Percentiles rank a stretch among this genome's conserved stretches.
These are phyloP conservation scores for Cervus canadensis DNA, from an alignment of 2,113 vertebrate species.

Conservation along the genomic window DNA sequence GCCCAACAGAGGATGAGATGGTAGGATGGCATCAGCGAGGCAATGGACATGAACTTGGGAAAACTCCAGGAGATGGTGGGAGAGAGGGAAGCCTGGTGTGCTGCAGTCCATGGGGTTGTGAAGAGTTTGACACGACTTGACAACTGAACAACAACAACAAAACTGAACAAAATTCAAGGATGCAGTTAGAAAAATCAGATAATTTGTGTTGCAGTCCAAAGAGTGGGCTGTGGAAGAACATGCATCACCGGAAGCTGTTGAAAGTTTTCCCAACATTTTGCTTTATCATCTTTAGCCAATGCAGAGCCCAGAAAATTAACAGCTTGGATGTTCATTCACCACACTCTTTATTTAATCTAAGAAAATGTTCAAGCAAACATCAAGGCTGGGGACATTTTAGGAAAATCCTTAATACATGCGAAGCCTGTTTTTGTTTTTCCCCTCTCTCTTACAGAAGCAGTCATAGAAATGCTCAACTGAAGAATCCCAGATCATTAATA, in stretches of 20 bases:
- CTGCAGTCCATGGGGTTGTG: neutral
- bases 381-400: neutral
- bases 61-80: neutral
- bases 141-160: neutral
- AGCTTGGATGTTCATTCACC: neutral
- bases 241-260: neutral
- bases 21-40: neutral
- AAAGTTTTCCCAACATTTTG: neutral
- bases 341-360: neutral
- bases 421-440: neutral
- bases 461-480: neutral
- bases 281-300: neutral
- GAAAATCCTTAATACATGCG: neutral
- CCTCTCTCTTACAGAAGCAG: neutral
- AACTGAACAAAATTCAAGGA: neutral
- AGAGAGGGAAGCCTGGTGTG: neutral
- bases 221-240: accelerated
- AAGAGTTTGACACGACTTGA: neutral
- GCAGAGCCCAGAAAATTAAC: neutral
- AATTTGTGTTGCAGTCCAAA: neutral
- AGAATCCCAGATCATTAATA: neutral
- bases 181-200: neutral
- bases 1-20: neutral
- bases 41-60: neutral
- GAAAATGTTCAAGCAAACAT: neutral